Percentiles rank a stretch among this genome's conserved stretches.
These are phyloP conservation scores for Ursus arctos DNA, from an alignment of 2,113 vertebrate genomes.

Conservation along the genomic window DNA sequence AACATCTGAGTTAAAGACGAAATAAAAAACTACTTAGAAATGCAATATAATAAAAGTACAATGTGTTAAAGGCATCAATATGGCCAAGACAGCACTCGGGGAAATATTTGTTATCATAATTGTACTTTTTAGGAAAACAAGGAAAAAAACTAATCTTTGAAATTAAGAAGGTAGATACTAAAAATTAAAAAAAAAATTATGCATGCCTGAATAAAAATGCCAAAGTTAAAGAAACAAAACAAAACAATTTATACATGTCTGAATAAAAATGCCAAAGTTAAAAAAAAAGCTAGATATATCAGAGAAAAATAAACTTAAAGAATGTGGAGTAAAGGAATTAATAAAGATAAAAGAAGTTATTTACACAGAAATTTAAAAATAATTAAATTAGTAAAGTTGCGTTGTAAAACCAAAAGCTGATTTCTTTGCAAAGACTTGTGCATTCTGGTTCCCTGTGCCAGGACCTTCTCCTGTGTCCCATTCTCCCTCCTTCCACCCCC, in stretches of 20 bases:
- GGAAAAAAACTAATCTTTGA: constrained; percentile 54
- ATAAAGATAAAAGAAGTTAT: constrained; percentile 63
- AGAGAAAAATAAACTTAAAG: constrained; percentile 59
- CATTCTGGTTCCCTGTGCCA: not conserved
- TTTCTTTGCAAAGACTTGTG: constrained; percentile 11
- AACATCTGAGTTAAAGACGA: constrained; percentile 40
- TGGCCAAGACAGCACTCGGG: not conserved
- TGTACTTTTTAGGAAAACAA: constrained; percentile 43
- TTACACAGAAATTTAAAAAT: constrained; percentile 4
- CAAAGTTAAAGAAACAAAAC: not conserved
- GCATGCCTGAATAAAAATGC: not conserved
- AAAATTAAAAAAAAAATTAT: not conserved
- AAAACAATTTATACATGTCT: too few relatives aligned
- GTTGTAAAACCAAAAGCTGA: not conserved
- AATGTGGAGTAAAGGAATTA: constrained; percentile 9
- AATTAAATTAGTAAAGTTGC: not conserved
- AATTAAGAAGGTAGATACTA: constrained; percentile 9
- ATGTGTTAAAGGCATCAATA: constrained; percentile 27
- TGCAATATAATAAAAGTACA: constrained; percentile 1
- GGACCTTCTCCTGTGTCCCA: not conserved
- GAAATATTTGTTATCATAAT: constrained; percentile 51
- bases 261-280: too few relatives aligned
- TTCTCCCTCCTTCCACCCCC: not conserved
- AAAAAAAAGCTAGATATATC: not conserved
- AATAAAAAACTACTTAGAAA: constrained; percentile 50